Percentiles rank a stretch among this genome's conserved stretches.
Evolutionary conservation across 2,797 vertebrate species (phyloP).

Genomic region (Sebastes itinus): DNA sequence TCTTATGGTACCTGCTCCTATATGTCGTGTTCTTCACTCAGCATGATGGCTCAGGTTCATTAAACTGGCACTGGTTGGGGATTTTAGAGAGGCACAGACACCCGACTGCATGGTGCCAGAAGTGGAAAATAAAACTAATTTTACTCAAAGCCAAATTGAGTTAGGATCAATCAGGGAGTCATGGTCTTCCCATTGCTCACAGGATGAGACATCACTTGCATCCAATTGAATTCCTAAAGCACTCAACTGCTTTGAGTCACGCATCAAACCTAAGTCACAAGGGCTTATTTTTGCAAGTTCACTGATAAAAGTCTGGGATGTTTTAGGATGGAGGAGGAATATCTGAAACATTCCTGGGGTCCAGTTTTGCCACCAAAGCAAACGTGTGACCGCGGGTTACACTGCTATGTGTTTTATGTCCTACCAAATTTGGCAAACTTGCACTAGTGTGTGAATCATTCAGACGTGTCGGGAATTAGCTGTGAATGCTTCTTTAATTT

Average conservation of each 20-base stretch:
- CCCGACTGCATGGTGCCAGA: constrained; percentile 45
- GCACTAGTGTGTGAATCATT: constrained; percentile 12
- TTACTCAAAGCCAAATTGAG: constrained; percentile 63
- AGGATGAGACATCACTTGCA: constrained; percentile 45
- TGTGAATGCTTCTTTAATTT: neutral
- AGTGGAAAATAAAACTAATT: constrained; percentile 37
- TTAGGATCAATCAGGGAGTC: constrained; percentile 63
- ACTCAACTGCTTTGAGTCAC: constrained; percentile 16
- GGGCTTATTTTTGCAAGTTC: constrained; percentile 16
- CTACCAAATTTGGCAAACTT: constrained; percentile 31
- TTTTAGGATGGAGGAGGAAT: neutral
- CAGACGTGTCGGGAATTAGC: neutral
- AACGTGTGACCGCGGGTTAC: neutral
- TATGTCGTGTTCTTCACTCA: constrained; percentile 4
- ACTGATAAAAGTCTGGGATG: neutral
- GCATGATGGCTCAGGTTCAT: constrained; percentile 28
- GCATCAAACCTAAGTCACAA: constrained; percentile 6
- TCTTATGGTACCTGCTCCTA: constrained; percentile 10
- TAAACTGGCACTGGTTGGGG: constrained; percentile 14
- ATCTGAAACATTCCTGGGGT: neutral
- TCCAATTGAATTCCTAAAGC: constrained; percentile 52
- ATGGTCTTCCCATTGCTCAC: constrained; percentile 49
- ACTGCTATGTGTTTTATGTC: constrained; percentile 19
- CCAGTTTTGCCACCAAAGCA: constrained; percentile 46
- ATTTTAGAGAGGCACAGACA: constrained; percentile 22